A percentile compares a stretch with the other conserved stretches of the same genome.
These are phyloP conservation scores for Tachypleus tridentatus DNA, from an alignment of 1,140 invertebrate genomes.

Conservation along the genomic window DNA sequence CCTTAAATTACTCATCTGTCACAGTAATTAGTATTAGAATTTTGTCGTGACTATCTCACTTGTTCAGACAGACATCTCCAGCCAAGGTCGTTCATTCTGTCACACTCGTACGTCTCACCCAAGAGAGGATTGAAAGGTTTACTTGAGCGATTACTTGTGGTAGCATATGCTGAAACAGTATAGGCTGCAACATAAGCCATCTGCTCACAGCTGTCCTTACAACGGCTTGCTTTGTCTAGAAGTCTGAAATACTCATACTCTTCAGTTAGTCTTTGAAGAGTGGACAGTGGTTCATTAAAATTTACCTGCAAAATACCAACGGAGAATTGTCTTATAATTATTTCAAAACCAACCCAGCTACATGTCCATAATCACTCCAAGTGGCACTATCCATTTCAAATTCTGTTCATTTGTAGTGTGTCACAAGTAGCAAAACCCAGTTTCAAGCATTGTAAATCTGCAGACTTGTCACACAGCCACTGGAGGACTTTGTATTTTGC, in stretches of 20 bases:
- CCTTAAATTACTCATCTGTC: conserved; percentile 5
- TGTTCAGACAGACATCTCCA: conserved; percentile 59
- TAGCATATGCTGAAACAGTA: conserved; percentile 88
- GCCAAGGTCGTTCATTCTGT: conserved; percentile 56
- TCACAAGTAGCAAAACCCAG: too few relatives aligned
- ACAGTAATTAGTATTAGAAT: conserved; percentile 31
- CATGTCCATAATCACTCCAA: too few relatives aligned
- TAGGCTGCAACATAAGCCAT: conserved; percentile 93
- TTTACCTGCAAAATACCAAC: too few relatives aligned
- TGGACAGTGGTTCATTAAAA: too few relatives aligned
- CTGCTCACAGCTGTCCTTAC: conserved; percentile 74
- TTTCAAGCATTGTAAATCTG: too few relatives aligned
- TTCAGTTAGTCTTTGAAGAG: too few relatives aligned
- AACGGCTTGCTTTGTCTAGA: conserved; percentile 60
- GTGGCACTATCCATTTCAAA: too few relatives aligned
- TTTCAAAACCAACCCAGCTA: too few relatives aligned
- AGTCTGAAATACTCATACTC: conserved; percentile 33
- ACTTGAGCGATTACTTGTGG: conserved; percentile 55
- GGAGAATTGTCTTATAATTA: too few relatives aligned
- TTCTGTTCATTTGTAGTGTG: too few relatives aligned
- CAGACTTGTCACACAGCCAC: too few relatives aligned
- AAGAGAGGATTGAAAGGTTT: conserved; percentile 80
- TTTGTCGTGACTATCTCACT: conserved; percentile 43
- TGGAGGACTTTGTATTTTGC: too few relatives aligned
- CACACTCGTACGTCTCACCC: conserved; percentile 71